Conservation (phyloP, 64 coral and sea anemone genomes). For the Trachythela sp. region DNA sequence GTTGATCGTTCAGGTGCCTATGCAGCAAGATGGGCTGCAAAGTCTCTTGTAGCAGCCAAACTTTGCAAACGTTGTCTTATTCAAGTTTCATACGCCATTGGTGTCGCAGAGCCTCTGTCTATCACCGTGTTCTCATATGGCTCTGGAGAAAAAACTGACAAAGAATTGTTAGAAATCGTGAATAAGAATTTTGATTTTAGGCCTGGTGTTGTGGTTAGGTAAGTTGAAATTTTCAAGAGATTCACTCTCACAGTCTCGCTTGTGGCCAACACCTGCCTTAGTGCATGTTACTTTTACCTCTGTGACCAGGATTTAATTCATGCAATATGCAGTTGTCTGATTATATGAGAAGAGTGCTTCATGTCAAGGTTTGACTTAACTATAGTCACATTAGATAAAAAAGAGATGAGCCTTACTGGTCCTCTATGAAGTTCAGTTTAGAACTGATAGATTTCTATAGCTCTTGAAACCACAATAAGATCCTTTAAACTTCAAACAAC, state of each 20-base stretch:
- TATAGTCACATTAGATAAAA: too few species aligned
- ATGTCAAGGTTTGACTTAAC: too few species aligned
- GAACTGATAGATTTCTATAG: too few species aligned
- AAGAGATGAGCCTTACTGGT: too few species aligned
- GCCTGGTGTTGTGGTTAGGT: constrained; percentile 93
- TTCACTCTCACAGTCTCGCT: background rate
- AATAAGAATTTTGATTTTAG: constrained; percentile 97
- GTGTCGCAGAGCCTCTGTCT: constrained; percentile 86
- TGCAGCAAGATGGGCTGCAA: constrained; percentile 96
- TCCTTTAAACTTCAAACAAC: too few species aligned
- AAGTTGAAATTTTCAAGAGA: constrained; percentile 16
- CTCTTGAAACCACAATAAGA: too few species aligned
- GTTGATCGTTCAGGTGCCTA: constrained; percentile 95
- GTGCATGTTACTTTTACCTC: background rate
- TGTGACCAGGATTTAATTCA: too few species aligned
- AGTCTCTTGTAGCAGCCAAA: constrained; percentile 80
- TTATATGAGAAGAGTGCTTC: too few species aligned
- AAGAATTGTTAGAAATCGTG: constrained; percentile 90
- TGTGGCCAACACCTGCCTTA: background rate
- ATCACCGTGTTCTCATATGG: constrained; percentile 95
- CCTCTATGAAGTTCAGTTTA: too few species aligned
- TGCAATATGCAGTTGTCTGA: too few species aligned
- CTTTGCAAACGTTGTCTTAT: constrained; percentile 85
- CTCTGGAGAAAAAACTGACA: constrained; percentile 75
- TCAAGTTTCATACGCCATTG: constrained; percentile 95